Evolutionary conservation across 2,113 vertebrate genomes (phyloP).

Genomic region (Podiceps cristatus): DNA sequence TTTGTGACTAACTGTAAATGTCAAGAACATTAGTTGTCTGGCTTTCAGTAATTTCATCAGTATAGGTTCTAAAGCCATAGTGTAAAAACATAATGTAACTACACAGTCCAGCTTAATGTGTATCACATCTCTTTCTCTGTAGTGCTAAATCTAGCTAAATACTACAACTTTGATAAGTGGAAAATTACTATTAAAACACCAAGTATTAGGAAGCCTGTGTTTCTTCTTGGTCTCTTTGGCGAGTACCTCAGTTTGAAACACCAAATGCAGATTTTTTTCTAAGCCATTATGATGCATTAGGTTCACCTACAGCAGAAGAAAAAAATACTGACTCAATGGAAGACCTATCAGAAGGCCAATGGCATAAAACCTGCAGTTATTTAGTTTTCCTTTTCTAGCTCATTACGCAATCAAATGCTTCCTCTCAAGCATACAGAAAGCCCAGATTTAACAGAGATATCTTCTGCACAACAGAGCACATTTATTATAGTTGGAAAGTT

Average conservation of each 20-base stretch:
- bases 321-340: not conserved
- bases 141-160: not conserved
- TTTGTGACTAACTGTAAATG: not conserved
- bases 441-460: not conserved
- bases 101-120: not conserved
- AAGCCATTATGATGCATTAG: not conserved
- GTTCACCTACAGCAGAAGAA: not conserved
- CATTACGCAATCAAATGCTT: not conserved
- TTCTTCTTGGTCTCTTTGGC: not conserved
- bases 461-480: not conserved
- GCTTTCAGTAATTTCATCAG: not conserved
- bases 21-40: not conserved
- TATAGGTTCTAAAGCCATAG: not conserved
- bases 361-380: not conserved
- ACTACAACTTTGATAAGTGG: not conserved
- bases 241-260: not conserved
- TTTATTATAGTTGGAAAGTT: not conserved
- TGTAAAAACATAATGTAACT: not conserved
- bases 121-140: not conserved
- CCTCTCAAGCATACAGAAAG: not conserved
- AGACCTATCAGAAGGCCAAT: not conserved
- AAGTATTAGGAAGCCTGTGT: not conserved
- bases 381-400: not conserved
- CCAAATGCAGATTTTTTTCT: not conserved
- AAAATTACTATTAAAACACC: not conserved